phyloP scores from a whole-genome alignment of 1,140 invertebrate genomes.

The Proctacanthus coquilletti region DNA sequence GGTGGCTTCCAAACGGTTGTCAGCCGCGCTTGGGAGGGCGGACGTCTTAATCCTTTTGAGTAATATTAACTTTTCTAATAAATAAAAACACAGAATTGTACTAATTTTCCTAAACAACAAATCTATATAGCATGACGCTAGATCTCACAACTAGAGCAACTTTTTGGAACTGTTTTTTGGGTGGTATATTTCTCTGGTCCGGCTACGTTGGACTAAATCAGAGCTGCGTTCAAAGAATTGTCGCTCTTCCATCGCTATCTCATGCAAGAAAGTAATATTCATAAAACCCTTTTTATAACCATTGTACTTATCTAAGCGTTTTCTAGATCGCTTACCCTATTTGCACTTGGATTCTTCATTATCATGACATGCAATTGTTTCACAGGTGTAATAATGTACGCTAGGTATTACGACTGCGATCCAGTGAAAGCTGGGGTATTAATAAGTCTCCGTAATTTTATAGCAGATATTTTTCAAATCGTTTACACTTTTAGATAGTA shows the following conservation, averaged over 20 bases:
- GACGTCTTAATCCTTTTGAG: conserved; percentile 45
- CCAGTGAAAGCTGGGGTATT: conserved; percentile 42
- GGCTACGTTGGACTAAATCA: conserved; percentile 23
- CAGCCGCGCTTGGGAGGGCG: conserved; percentile 34
- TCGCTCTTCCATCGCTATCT: conserved; percentile 15
- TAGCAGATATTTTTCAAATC: conserved; percentile 1
- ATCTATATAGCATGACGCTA: not conserved
- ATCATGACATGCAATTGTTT: conserved; percentile 38
- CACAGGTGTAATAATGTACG: conserved; percentile 57
- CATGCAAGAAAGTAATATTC: conserved; percentile 16
- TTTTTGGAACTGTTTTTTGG: conserved; percentile 13
- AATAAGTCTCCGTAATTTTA: not conserved
- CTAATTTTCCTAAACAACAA: too few relatives aligned
- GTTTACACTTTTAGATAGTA: conserved; percentile 15
- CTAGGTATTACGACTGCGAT: conserved; percentile 56
- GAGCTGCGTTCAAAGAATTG: conserved; percentile 23
- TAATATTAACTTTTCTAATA: conserved; percentile 17
- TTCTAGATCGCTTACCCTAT: conserved; percentile 32
- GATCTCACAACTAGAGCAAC: conserved; percentile 19
- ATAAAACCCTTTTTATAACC: not conserved
- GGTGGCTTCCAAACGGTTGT: conserved; percentile 51
- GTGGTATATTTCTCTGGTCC: conserved; percentile 19
- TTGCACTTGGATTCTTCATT: conserved; percentile 32
- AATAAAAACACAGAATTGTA: not conserved
- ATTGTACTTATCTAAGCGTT: conserved; percentile 1